Evolutionary conservation across 2,113 vertebrate species (phyloP), one percentile per base, ranked within the genome.

Genomic region (Pachycephala philippinensis): DNA sequence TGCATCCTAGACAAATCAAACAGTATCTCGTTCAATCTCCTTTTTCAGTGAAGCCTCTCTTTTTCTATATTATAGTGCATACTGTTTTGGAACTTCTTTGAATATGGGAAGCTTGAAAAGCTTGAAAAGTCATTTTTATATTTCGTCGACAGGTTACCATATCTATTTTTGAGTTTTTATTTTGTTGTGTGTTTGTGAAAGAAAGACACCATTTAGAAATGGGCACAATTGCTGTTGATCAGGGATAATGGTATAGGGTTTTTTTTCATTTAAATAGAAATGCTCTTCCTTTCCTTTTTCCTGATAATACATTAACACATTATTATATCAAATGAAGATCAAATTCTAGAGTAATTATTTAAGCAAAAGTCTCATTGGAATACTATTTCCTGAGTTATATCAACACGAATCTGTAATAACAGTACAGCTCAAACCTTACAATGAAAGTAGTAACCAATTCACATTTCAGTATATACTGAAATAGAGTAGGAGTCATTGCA

Each of bases 241-340:
- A 10, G 18, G 4, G 8, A 37, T n/a, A 68, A 56, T 31, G 3
- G 37, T 11, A 7, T 6, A 31, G 6, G 4, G 3, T 0, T 6
- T 4, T 30, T 85, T 83, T 50, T 28, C 64, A 63, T 23, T 30
- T 37, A n/a, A 63, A n/a, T 28, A 50, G 2, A 20, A 82, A 54
- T 13, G 15, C 3, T 15, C 9, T 63, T 78, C 11, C 11, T 57
- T 69, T 60, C 7, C 3, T 53, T 42, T 57, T 66, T 59, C 14
- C 6, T 64, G 3, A 27, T 61, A 69, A n/a, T 53, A 19, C 11
- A 21, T 61, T 44, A 59, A 9, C 13, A 52, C 4, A 17, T 35
- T 65, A 20, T 39, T 59, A 1, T 63, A 71, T 22, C 16, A n/a
- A 63, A 81, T 16, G 5, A 59, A 52, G 17, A 49, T 33, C 17